phyloP scores from a whole-genome alignment of 2,113 vertebrate species.

The Rynchops niger region DNA sequence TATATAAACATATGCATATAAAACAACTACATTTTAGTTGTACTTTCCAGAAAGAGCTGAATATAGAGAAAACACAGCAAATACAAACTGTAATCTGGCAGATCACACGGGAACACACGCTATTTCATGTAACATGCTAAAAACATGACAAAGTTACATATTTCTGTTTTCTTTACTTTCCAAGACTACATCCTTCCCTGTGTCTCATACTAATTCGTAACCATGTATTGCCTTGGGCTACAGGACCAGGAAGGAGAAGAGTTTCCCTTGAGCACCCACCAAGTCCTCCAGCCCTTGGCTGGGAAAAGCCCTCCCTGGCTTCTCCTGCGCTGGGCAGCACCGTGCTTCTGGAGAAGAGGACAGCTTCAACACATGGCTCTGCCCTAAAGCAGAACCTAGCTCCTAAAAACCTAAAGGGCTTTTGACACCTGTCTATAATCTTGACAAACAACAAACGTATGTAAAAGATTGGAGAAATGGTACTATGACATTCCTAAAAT shows the following conservation, averaged over 20 bases:
- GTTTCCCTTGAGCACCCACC: not conserved
- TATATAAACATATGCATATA: too few relatives aligned
- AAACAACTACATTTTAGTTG: not conserved
- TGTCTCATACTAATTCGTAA: not conserved
- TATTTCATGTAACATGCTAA: not conserved
- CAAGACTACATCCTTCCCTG: not conserved
- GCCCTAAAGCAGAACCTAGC: not conserved
- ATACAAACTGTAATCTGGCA: not conserved
- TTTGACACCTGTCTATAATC: not conserved
- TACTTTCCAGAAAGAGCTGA: not conserved
- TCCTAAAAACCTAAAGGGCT: not conserved
- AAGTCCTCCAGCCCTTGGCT: not conserved
- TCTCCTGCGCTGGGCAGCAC: not conserved
- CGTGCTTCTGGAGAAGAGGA: not conserved
- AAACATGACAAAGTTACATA: not conserved
- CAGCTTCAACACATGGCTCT: not conserved
- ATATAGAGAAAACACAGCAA: not conserved
- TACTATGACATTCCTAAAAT: not conserved
- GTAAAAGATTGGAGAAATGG: not conserved
- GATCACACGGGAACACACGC: fast-evolving
- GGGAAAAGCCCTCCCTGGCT: not conserved
- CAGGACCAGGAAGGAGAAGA: not conserved
- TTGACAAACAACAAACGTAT: not conserved
- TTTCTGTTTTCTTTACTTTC: not conserved
- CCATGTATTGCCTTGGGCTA: not conserved